Conservation (phyloP, 2,113 vertebrate genomes). For the Erythrocebus patas region DNA sequence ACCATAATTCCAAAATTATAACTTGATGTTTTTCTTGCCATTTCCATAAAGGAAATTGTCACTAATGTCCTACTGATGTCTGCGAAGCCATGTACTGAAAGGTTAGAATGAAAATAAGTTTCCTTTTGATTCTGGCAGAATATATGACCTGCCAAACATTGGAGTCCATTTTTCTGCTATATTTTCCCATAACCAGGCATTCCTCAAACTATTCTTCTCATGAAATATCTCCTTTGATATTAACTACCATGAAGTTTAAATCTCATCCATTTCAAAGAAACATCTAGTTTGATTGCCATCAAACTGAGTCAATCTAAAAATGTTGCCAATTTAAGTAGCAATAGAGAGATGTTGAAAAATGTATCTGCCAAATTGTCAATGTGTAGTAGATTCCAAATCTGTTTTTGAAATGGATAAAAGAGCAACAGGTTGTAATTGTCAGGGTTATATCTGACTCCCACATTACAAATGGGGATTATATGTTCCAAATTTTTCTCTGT, state of each 20-base stretch:
- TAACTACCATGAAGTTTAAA: conserved; percentile 56
- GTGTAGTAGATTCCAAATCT: conserved; percentile 52
- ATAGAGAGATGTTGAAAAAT: conserved; percentile 28
- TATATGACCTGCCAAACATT: neutral
- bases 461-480: conserved; percentile 78
- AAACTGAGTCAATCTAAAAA: conserved; percentile 34
- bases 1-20: neutral
- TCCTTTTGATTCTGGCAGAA: neutral
- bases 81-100: neutral
- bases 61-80: neutral
- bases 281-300: conserved; percentile 47
- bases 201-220: neutral
- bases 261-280: conserved; percentile 9
- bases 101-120: neutral
- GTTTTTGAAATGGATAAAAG: conserved; percentile 77
- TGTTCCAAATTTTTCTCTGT: conserved; percentile 79
- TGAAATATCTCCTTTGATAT: neutral
- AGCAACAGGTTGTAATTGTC: conserved; percentile 83
- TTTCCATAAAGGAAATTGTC: neutral
- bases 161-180: neutral
- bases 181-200: neutral
- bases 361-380: conserved; percentile 35
- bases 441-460: conserved; percentile 74
- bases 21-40: neutral
- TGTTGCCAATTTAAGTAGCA: conserved; percentile 48